Conservation (phyloP, 2,797 vertebrate species). For the Hypotaenidia philippensis region DNA sequence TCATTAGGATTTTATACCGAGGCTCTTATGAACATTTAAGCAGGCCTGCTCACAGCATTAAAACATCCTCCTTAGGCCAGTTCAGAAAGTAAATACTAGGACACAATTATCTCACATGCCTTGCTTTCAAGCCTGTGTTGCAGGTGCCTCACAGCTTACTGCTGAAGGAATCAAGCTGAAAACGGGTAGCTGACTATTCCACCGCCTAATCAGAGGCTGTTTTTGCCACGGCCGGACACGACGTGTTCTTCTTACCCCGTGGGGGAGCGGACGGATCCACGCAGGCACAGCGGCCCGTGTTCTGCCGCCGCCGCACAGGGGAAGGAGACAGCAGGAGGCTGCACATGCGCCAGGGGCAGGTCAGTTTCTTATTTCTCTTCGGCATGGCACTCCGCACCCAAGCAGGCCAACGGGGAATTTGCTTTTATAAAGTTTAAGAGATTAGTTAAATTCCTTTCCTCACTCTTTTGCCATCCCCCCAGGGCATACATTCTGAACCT, state of each 20-base stretch:
- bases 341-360: accelerated
- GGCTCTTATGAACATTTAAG: slow-evolving; percentile 14
- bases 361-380: not conserved
- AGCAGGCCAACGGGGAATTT: not conserved
- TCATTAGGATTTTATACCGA: slow-evolving; percentile 51
- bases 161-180: not conserved
- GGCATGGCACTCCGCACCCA: not conserved
- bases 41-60: not conserved
- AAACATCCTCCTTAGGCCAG: not conserved
- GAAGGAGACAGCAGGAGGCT: not conserved
- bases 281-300: not conserved
- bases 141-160: not conserved
- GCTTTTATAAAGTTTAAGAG: not conserved
- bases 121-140: not conserved
- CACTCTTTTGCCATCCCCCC: not conserved
- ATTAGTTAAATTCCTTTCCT: not conserved
- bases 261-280: not conserved
- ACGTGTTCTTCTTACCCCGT: not conserved
- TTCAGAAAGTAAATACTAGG: slow-evolving; percentile 26
- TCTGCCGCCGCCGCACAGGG: not conserved
- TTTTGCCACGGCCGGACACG: not conserved
- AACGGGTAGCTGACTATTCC: not conserved
- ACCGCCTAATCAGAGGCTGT: not conserved
- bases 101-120: not conserved
- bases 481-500: not conserved